Evolutionary conservation across 2,888 invertebrate species (phyloP), one percentile per base, ranked within the genome.

Genomic region (Autographa pulchrina): DNA sequence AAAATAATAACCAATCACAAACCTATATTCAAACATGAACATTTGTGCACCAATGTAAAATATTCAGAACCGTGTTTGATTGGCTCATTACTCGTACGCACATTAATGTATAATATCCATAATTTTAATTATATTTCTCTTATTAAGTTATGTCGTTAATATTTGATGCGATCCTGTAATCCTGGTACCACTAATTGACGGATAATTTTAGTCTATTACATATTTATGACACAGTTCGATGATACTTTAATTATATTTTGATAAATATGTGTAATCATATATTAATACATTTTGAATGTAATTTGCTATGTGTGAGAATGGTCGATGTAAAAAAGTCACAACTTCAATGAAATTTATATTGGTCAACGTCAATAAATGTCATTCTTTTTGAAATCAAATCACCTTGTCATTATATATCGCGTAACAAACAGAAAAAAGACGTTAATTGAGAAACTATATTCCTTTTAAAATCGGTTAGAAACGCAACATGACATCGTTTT

Each of bases 61-160:
- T 48, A n/a, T 48, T 16, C n/a, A 16, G n/a, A n/a, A 48, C 11
- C 38, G 11, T 38, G 0, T 38, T 38, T 38, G 38, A 38, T 38
- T 38, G 38, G 38, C 38, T 38, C 38, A 38, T 38, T 38, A 38
- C 38, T 2, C 11, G 11, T 38, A 9, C 38, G 38, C 11, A 38
- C 38, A 11, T 38, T 11, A 38, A 11, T 11, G 2, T 38, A 38
- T 38, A 38, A 2, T 11, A 38, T n/a, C 6, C 48, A 48, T 8
- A 48, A 48, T 48, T 16, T n/a, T n/a, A 48, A 48, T n/a, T 7
- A 0, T 16, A 48, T 48, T 48, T 48, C n/a, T 7, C 6, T 48
- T 16, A 48, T 48, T n/a, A 48, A 48, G 48, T 48, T n/a, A n/a
- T 48, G n/a, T 48, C n/a, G 48, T 48, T n/a, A 48, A 48, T 48